phyloP scores from a whole-genome alignment of 2,888 invertebrate species.

The Polydrusus tereticollis region DNA sequence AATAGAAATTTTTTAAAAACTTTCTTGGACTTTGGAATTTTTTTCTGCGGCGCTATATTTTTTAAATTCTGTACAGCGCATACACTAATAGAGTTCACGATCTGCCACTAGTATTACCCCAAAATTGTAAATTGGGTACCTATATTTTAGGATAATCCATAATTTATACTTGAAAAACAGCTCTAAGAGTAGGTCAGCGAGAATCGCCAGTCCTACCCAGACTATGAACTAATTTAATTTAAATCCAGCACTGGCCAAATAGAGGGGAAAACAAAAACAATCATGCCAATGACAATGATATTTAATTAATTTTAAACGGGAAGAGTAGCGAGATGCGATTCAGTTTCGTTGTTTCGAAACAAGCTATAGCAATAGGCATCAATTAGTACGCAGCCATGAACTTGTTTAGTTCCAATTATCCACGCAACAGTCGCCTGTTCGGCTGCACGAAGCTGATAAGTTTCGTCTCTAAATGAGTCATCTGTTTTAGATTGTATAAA shows the following conservation, averaged over 20 bases:
- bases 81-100: too few species aligned
- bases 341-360: slow-evolving; percentile 62
- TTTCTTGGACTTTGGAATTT: too few species aligned
- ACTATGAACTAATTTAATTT: not conserved
- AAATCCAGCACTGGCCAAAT: not conserved
- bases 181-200: too few species aligned
- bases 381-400: slow-evolving; percentile 68
- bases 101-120: too few species aligned
- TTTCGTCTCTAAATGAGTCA: slow-evolving; percentile 47
- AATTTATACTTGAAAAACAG: too few species aligned
- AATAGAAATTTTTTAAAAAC: too few species aligned
- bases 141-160: too few species aligned
- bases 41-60: too few species aligned
- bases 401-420: slow-evolving; percentile 68
- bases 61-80: too few species aligned
- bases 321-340: slow-evolving; percentile 27
- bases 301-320: slow-evolving; percentile 52
- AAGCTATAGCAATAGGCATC: slow-evolving; percentile 67
- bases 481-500: slow-evolving; percentile 44
- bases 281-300: slow-evolving; percentile 52
- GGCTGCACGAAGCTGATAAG: slow-evolving; percentile 65
- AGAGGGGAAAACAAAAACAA: slow-evolving; percentile 55
- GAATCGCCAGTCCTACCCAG: not conserved
- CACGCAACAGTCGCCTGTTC: slow-evolving; percentile 65
- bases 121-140: too few species aligned